phyloP scores from a whole-genome alignment of 2,888 invertebrate genomes.

The Prenolepis imparis region DNA sequence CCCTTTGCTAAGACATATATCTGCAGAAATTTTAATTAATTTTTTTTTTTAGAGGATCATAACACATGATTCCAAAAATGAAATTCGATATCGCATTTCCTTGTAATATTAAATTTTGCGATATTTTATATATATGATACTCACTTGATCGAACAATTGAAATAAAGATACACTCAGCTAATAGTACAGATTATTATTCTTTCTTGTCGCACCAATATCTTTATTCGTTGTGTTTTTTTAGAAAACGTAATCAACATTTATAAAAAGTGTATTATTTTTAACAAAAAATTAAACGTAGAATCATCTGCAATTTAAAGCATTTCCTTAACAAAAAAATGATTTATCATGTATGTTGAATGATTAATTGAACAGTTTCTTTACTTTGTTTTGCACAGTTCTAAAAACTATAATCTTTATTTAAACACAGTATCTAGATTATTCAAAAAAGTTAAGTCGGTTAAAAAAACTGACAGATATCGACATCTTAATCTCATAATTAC shows the following conservation, averaged over 20 bases:
- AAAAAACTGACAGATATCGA: too few species aligned
- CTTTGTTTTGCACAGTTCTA: neutral
- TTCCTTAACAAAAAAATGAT: neutral
- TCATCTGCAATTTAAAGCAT: neutral
- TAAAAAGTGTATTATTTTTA: neutral
- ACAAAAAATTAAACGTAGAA: neutral
- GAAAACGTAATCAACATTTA: neutral
- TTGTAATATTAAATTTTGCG: neutral
- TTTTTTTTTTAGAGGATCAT: too few species aligned
- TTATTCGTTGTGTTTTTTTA: slow-evolving; percentile 75
- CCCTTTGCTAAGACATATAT: slow-evolving; percentile 94
- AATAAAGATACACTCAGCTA: slow-evolving; percentile 94
- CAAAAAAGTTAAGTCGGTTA: too few species aligned
- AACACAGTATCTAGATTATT: too few species aligned
- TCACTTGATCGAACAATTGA: slow-evolving; percentile 88
- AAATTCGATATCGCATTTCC: too few species aligned
- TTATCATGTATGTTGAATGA: neutral
- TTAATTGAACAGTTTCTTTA: neutral
- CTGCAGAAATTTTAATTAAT: slow-evolving; percentile 87
- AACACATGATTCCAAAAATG: too few species aligned
- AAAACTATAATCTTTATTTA: too few species aligned
- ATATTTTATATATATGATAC: neutral
- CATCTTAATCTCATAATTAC: too few species aligned
- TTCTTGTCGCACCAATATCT: slow-evolving; percentile 92
- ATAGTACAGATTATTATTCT: slow-evolving; percentile 96